phyloP scores from a whole-genome alignment of 2,888 invertebrate species.

The Lordiphosa andalusiaca region DNA sequence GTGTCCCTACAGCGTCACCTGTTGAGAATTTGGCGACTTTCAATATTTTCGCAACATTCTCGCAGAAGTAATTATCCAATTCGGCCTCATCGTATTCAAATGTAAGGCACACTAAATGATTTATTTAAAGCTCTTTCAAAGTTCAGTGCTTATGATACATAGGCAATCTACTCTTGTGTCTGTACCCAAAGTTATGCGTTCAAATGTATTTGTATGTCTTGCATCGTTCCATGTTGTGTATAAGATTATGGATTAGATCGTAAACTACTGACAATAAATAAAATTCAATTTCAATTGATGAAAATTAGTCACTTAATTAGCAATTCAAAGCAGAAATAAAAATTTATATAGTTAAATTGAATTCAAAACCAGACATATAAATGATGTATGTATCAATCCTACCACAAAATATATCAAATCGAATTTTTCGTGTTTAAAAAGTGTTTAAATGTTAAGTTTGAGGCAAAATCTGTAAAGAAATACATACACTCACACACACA shows the following conservation, averaged over 20 bases:
- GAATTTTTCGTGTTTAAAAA: constrained; percentile 2
- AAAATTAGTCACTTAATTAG: constrained; percentile 34
- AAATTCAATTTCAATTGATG: constrained; percentile 75
- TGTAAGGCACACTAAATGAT: too few species aligned
- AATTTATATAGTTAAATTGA: constrained; percentile 30
- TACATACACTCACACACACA: constrained; percentile 7
- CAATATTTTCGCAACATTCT: too few species aligned
- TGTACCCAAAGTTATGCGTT: too few species aligned
- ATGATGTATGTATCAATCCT: background rate
- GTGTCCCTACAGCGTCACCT: too few species aligned
- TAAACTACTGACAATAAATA: constrained; percentile 80
- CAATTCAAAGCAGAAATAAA: constrained; percentile 7
- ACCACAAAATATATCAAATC: too few species aligned
- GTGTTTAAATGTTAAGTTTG: constrained; percentile 6
- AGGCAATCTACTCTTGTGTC: too few species aligned
- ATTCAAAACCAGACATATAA: constrained; percentile 16
- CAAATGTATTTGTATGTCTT: constrained; percentile 14
- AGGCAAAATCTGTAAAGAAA: constrained; percentile 1
- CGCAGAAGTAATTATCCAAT: too few species aligned
- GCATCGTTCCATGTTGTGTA: constrained; percentile 28
- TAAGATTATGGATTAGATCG: constrained; percentile 51
- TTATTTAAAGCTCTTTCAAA: too few species aligned
- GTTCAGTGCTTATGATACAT: too few species aligned
- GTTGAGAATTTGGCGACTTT: too few species aligned
- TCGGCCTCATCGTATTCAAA: too few species aligned